Evolutionary conservation across 2,797 vertebrate genomes (phyloP), one percentile per base, ranked within the genome.

Genomic region (Spinus pinus): DNA sequence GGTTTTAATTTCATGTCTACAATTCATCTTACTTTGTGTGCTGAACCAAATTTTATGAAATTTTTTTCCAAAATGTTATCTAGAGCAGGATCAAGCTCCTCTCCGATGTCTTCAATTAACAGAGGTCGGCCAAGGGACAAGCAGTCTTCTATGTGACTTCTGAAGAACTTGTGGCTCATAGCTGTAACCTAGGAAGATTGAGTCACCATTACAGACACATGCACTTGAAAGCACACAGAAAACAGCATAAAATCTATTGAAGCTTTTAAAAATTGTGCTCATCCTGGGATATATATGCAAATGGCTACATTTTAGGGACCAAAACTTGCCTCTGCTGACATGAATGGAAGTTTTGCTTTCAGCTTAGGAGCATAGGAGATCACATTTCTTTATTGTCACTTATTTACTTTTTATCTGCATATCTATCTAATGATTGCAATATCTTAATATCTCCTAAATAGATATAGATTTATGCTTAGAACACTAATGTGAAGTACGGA

Each of bases 21-120:
- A 58, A 78, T 65, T 50, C 15, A 58, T 90, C 96, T 97, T 97
- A 98, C 98, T 97, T 98, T 98, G 42, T 97, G 96, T 9, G 97
- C 98, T 46, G 98, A 98, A 88, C 98, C 98, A 80, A 98, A 98
- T 96, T 98, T 99, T 81, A 99, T 98, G 95, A 98, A 98, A 96
- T 98, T 99, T 93, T 98, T 99, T 97, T 99, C 98, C 94, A 99
- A 96, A 61, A 99, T 97, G 93, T 98, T 98, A 97, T 99, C 98
- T 78, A 99, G 95, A 51, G 97, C 98, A 7, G 98, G 98, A 94
- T 99, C 98, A 70, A 99, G 97, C 53, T 99, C 98, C 91, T 99
- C 98, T 28, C 98, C 98, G 23, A 99, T 92, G 51, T 99, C 98
- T 96, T 99, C 98, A 81, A 99, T 93, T 94, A 99, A 97, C 65